phyloP scores from a whole-genome alignment of 2,113 vertebrate species.

The Phainopepla nitens region DNA sequence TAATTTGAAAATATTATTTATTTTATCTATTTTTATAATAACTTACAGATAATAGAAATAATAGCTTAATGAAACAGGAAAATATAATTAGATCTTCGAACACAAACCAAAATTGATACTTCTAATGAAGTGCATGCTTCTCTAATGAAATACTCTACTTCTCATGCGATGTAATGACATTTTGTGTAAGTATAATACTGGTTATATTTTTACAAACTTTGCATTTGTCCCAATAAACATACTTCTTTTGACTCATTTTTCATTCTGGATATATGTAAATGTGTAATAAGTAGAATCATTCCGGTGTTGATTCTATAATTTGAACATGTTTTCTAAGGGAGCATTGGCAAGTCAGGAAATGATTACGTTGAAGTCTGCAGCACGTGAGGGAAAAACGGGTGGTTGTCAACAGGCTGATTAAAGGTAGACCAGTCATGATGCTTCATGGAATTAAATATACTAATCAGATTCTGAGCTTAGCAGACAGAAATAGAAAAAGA shows the following conservation, averaged over 20 bases:
- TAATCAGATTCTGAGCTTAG: slow-evolving; percentile 89
- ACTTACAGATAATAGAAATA: not conserved
- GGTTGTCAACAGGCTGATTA: slow-evolving; percentile 61
- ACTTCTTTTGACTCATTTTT: not conserved
- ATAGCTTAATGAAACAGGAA: not conserved
- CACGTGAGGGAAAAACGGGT: not conserved
- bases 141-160: too few relatives aligned
- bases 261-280: not conserved
- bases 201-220: not conserved
- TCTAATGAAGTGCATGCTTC: too few relatives aligned
- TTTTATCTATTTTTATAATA: not conserved
- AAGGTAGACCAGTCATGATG: slow-evolving; percentile 60
- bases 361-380: not conserved
- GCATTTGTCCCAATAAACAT: not conserved
- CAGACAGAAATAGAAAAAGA: slow-evolving; percentile 83
- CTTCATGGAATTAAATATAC: slow-evolving; percentile 79
- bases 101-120: not conserved
- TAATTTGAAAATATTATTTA: not conserved
- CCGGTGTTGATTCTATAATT: not conserved
- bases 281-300: not conserved
- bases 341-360: not conserved
- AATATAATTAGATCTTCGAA: not conserved
- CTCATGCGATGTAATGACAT: not conserved
- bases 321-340: not conserved
- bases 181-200: not conserved